Percentiles rank a stretch among this genome's conserved stretches.
Evolutionary conservation across 2,797 vertebrate species (phyloP).

Genomic region (Morelia viridis): DNA sequence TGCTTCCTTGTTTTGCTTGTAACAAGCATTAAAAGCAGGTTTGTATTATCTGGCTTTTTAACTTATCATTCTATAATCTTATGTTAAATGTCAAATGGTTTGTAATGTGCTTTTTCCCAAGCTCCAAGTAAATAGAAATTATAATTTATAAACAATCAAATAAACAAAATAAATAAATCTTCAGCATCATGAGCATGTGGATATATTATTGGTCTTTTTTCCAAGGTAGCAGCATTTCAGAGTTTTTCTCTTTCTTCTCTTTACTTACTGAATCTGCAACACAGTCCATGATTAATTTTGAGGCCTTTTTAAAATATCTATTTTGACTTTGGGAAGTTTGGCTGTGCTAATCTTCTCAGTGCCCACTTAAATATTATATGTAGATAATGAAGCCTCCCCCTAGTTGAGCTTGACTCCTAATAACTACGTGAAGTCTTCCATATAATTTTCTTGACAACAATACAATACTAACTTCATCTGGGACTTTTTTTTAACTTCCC

Average conservation of each 20-base stretch:
- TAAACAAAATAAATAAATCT: no score
- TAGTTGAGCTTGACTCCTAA: no score
- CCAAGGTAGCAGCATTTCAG: not conserved
- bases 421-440: no score
- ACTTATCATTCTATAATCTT: no score
- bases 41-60: no score
- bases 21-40: no score
- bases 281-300: not conserved
- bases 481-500: not conserved
- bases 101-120: no score
- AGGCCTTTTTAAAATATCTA: not conserved
- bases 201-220: not conserved
- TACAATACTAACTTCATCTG: not conserved
- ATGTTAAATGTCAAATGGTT: no score
- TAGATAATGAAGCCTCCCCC: not conserved
- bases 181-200: not conserved
- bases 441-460: not conserved
- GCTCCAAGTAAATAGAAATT: no score
- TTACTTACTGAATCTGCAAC: not conserved
- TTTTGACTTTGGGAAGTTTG: not conserved
- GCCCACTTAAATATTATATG: not conserved
- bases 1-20: no score
- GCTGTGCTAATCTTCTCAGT: not conserved
- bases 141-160: no score
- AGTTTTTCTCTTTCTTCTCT: not conserved